A percentile compares a stretch with the other conserved stretches of the same genome.
These are phyloP conservation scores for Epinephelus awoara DNA, from an alignment of 2,797 vertebrate species.

Conservation along the genomic window DNA sequence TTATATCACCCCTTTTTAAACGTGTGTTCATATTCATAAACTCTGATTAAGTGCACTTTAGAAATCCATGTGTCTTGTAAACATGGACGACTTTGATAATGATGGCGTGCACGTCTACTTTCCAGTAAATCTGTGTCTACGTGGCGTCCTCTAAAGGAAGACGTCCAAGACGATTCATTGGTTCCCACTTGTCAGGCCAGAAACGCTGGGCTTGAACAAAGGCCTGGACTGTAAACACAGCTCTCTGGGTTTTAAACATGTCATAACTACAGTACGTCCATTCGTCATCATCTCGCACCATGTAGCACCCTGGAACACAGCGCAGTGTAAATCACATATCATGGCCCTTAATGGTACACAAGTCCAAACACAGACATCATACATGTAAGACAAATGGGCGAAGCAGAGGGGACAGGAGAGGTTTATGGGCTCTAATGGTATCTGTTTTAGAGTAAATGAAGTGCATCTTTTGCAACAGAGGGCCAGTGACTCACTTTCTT, in stretches of 20 bases:
- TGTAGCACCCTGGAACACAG: constrained; percentile 17
- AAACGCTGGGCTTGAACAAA: constrained; percentile 51
- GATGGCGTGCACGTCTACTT: not conserved
- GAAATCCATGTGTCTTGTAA: not conserved
- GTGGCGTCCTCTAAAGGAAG: not conserved
- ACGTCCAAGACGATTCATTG: constrained; percentile 28
- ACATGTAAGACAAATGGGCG: constrained; percentile 51
- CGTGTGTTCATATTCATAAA: not conserved
- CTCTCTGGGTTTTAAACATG: constrained; percentile 72
- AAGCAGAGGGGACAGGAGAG: constrained; percentile 16
- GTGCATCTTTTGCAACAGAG: constrained; percentile 47
- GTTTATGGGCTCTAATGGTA: constrained; percentile 43
- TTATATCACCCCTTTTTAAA: not conserved
- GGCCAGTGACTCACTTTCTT: constrained; percentile 37
- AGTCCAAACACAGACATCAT: constrained; percentile 66
- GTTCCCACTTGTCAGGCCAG: constrained; percentile 35
- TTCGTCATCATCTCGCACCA: constrained; percentile 58
- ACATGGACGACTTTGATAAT: constrained; percentile 1
- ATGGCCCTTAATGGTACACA: constrained; percentile 49
- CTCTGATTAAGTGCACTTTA: not conserved
- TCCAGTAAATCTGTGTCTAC: constrained; percentile 8
- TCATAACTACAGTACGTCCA: constrained; percentile 55
- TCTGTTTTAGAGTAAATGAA: constrained; percentile 52
- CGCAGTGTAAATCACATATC: constrained; percentile 63
- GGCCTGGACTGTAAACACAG: constrained; percentile 63